Evolutionary conservation across 2,888 invertebrate genomes (phyloP).

Genomic region (Drosophila basisetae): DNA sequence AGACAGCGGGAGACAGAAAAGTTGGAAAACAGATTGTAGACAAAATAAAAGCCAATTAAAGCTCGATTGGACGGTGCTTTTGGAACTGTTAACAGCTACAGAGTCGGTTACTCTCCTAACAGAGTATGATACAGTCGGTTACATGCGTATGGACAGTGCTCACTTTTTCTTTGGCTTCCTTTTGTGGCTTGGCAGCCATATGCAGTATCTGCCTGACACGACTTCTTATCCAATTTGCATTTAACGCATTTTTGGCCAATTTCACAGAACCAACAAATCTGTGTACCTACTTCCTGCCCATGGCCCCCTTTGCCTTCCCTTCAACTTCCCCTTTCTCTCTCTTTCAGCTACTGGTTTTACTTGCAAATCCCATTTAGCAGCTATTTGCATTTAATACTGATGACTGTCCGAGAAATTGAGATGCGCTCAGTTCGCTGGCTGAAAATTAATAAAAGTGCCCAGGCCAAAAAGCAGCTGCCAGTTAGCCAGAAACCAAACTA

Average conservation of each 20-base stretch:
- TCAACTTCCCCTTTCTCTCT: background rate
- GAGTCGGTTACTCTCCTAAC: too few relatives aligned
- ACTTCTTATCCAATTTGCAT: conserved; percentile 81
- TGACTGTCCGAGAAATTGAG: conserved; percentile 72
- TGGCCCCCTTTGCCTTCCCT: background rate
- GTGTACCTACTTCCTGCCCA: background rate
- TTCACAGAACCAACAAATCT: conserved; percentile 52
- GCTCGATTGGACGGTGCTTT: background rate
- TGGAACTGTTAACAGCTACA: background rate
- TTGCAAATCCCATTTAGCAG: conserved; percentile 75
- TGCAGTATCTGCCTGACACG: conserved; percentile 60
- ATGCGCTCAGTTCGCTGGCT: conserved; percentile 43
- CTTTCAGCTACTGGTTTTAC: conserved; percentile 4
- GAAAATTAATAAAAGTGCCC: conserved; percentile 57
- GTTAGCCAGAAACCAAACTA: conserved; percentile 16
- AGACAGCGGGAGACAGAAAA: background rate
- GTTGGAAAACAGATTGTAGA: background rate
- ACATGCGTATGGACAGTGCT: background rate
- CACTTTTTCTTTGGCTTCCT: background rate
- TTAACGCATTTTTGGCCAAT: conserved; percentile 78
- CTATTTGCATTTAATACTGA: conserved; percentile 81
- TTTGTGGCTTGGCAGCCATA: conserved; percentile 52
- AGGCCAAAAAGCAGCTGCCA: conserved; percentile 51
- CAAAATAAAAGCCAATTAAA: background rate
- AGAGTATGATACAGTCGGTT: background rate